A percentile compares a stretch with the other conserved stretches of the same genome.
phyloP scores from a whole-genome alignment of 2,113 vertebrate species.

The Lophius piscatorius region DNA sequence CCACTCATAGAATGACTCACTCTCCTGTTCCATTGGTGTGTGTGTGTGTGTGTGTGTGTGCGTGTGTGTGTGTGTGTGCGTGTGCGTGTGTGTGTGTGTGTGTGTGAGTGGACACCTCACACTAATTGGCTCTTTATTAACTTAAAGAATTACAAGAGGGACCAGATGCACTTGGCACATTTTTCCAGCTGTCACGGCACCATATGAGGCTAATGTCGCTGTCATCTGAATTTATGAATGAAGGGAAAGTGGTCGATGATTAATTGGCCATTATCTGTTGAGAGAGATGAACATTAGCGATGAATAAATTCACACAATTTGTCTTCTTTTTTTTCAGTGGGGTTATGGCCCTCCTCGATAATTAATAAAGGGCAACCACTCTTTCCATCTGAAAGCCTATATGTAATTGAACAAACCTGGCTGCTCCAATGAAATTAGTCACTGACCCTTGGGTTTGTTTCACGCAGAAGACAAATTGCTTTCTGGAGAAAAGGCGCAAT shows the following conservation, averaged over 20 bases:
- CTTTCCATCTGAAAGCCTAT: slow-evolving; percentile 6
- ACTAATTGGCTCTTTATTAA: slow-evolving; percentile 53
- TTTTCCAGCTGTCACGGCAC: slow-evolving; percentile 27
- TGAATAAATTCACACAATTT: slow-evolving; percentile 14
- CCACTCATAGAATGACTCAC: slow-evolving; percentile 41
- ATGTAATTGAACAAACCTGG: slow-evolving; percentile 1
- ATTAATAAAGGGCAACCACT: slow-evolving; percentile 9
- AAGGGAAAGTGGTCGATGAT: slow-evolving; percentile 28
- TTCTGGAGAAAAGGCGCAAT: slow-evolving; percentile 41
- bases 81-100: no score
- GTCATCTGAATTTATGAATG: slow-evolving; percentile 29
- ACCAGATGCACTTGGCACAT: slow-evolving; percentile 10
- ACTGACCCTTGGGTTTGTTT: slow-evolving; percentile 57
- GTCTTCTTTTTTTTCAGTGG: slow-evolving; percentile 25
- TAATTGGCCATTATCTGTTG: slow-evolving; percentile 29
- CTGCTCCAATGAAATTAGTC: slow-evolving; percentile 38
- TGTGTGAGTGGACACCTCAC: slow-evolving; percentile 24
- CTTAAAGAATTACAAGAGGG: slow-evolving; percentile 32
- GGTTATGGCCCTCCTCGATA: slow-evolving; percentile 7
- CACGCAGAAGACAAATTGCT: slow-evolving; percentile 60
- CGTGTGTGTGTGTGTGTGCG: no score
- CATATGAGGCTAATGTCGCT: slow-evolving; percentile 13
- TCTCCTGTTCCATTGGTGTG: slow-evolving; percentile 36
- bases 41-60: no score
- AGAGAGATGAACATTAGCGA: slow-evolving; percentile 23